A percentile compares a stretch with the other conserved stretches of the same genome.
These are phyloP conservation scores for Seira ritae DNA, from an alignment of 2,888 invertebrate species.

Conservation along the genomic window DNA sequence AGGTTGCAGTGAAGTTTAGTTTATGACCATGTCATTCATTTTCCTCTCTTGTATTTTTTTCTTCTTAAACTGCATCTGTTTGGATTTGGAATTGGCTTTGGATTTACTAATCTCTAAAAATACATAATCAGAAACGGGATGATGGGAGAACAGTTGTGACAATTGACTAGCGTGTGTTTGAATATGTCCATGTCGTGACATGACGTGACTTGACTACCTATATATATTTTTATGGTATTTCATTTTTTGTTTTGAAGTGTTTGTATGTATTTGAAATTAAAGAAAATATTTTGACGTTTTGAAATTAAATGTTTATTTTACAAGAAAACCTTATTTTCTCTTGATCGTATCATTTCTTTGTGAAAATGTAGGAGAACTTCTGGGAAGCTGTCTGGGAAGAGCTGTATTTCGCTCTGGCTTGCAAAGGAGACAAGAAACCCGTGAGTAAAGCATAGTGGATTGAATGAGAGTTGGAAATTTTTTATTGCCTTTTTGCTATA, in stretches of 20 bases:
- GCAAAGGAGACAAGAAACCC: conserved; percentile 74
- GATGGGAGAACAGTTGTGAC: conserved; percentile 65
- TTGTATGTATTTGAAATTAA: too few relatives aligned
- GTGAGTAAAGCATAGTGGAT: conserved; percentile 38
- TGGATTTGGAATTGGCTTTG: conserved; percentile 14
- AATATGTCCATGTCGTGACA: too few relatives aligned
- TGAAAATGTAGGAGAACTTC: conserved; percentile 55
- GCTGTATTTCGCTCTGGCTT: conserved; percentile 74
- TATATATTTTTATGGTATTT: conserved; percentile 34
- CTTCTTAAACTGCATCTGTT: neutral
- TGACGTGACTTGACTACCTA: neutral
- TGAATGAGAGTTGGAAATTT: neutral
- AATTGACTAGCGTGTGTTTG: conserved; percentile 49
- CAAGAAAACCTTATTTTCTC: neutral
- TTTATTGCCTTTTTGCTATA: conserved; percentile 8
- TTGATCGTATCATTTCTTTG: too few relatives aligned
- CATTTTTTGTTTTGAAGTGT: neutral
- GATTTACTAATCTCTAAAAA: neutral
- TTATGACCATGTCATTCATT: neutral
- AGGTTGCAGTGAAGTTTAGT: neutral
- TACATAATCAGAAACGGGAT: conserved; percentile 31
- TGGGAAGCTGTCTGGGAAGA: conserved; percentile 74
- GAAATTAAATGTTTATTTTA: neutral
- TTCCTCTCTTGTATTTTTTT: neutral
- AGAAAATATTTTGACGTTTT: conserved; percentile 17